A percentile compares a stretch with the other conserved stretches of the same genome.
Evolutionary conservation across 2,797 vertebrate genomes (phyloP).

Genomic region (Synaphobranchus kaupii): DNA sequence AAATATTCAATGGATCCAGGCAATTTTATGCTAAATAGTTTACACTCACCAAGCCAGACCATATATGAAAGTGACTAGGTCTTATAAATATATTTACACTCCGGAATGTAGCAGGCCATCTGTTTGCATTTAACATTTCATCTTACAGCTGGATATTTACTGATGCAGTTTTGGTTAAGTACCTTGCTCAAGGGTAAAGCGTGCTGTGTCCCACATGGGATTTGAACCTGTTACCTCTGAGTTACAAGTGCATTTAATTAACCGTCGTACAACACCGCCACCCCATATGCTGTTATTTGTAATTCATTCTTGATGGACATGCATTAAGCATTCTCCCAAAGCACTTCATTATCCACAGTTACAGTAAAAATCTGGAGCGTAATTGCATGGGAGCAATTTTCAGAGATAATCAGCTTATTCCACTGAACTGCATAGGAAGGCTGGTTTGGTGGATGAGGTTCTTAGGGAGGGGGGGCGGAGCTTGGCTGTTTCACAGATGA

Average conservation of each 20-base stretch:
- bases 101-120: not conserved
- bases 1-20: too few species aligned
- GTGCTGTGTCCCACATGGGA: not conserved
- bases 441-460: slow-evolving; percentile 1
- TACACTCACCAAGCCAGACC: not conserved
- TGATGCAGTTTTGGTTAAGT: not conserved
- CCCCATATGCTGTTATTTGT: not conserved
- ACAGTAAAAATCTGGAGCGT: slow-evolving; percentile 43
- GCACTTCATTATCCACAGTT: not conserved
- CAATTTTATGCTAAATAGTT: too few species aligned
- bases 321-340: not conserved
- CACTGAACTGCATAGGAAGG: slow-evolving; percentile 54
- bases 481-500: not conserved
- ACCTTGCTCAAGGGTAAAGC: not conserved
- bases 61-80: not conserved
- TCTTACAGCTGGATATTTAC: not conserved
- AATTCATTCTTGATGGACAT: not conserved
- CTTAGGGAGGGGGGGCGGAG: not conserved
- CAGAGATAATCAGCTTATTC: slow-evolving; percentile 69
- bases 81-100: not conserved
- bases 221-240: not conserved
- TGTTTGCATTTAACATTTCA: not conserved
- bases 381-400: slow-evolving; percentile 70
- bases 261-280: too few species aligned
- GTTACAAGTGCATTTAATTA: not conserved